A percentile compares a stretch with the other conserved stretches of the same genome.
phyloP scores from a whole-genome alignment of 2,888 invertebrate genomes.

The Odontocerum albicorne region DNA sequence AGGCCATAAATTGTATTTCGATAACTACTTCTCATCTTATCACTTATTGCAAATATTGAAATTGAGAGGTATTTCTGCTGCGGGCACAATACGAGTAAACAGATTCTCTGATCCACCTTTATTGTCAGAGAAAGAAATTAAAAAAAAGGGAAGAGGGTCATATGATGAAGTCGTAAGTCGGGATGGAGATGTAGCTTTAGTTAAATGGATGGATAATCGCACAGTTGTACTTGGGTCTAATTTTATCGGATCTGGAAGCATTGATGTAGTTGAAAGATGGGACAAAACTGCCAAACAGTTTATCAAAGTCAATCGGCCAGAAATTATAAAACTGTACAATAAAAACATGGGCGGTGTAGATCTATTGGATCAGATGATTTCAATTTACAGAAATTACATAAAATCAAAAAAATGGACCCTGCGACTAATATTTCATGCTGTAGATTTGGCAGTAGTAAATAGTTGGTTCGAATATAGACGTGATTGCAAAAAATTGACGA shows the following conservation, averaged over 20 bases:
- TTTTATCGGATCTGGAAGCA: slow-evolving; percentile 38
- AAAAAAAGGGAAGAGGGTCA: slow-evolving; percentile 18
- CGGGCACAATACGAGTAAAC: slow-evolving; percentile 34
- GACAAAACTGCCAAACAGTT: slow-evolving; percentile 35
- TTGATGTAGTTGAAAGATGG: slow-evolving; percentile 36
- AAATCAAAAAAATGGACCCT: slow-evolving; percentile 32
- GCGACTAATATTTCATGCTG: slow-evolving; percentile 31
- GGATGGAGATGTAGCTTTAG: slow-evolving; percentile 32
- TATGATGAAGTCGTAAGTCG: slow-evolving; percentile 31
- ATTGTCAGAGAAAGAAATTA: slow-evolving; percentile 15
- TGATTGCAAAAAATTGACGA: slow-evolving; percentile 21
- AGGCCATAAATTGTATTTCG: slow-evolving; percentile 35
- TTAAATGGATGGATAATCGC: slow-evolving; percentile 40
- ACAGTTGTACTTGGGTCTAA: slow-evolving; percentile 39
- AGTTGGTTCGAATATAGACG: slow-evolving; percentile 37
- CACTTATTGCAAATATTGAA: slow-evolving; percentile 35
- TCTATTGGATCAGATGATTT: slow-evolving; percentile 35
- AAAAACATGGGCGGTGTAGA: slow-evolving; percentile 40
- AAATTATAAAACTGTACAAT: slow-evolving; percentile 39
- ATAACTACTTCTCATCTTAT: slow-evolving; percentile 38
- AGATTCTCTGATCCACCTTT: slow-evolving; percentile 37
- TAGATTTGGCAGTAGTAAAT: slow-evolving; percentile 37
- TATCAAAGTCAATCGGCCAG: slow-evolving; percentile 36
- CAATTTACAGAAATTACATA: slow-evolving; percentile 34
- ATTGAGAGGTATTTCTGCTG: slow-evolving; percentile 25